A percentile compares a stretch with the other conserved stretches of the same genome.
Evolutionary conservation across 2,797 vertebrate genomes (phyloP).

Genomic region (Falco rusticolus): DNA sequence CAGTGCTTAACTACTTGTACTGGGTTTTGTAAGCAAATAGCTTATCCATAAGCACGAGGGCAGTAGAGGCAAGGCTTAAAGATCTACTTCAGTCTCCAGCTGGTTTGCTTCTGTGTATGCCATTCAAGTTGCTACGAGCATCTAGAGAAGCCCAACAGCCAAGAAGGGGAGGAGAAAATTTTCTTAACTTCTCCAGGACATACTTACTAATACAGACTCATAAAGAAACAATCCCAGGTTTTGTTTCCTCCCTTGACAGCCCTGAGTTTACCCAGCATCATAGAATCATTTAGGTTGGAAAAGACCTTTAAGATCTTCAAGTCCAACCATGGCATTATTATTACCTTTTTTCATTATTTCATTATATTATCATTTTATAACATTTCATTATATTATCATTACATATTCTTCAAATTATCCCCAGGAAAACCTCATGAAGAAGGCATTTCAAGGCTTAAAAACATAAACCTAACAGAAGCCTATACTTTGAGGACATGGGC

Average conservation of each 20-base stretch:
- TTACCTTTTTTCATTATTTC: no score
- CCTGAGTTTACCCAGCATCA: background rate
- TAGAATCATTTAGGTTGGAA: no score
- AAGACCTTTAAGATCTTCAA: no score
- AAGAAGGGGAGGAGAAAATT: background rate
- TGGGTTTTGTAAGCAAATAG: background rate
- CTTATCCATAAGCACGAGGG: accelerated
- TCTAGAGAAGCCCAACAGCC: background rate
- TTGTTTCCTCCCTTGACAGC: background rate
- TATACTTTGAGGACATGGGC: background rate
- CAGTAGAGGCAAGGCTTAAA: background rate
- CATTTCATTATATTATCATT: no score
- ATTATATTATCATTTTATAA: no score
- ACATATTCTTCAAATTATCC: background rate
- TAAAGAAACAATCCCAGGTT: background rate
- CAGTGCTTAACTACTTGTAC: background rate
- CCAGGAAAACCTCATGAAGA: background rate
- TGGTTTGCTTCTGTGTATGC: background rate
- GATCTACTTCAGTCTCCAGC: background rate
- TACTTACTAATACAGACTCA: background rate
- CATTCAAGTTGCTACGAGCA: background rate
- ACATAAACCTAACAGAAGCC: background rate
- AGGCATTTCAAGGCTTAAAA: background rate
- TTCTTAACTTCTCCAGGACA: background rate
- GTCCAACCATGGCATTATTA: no score